Evolutionary conservation across 2,113 vertebrate species (phyloP).

Genomic region (Archocentrus centrarchus): DNA sequence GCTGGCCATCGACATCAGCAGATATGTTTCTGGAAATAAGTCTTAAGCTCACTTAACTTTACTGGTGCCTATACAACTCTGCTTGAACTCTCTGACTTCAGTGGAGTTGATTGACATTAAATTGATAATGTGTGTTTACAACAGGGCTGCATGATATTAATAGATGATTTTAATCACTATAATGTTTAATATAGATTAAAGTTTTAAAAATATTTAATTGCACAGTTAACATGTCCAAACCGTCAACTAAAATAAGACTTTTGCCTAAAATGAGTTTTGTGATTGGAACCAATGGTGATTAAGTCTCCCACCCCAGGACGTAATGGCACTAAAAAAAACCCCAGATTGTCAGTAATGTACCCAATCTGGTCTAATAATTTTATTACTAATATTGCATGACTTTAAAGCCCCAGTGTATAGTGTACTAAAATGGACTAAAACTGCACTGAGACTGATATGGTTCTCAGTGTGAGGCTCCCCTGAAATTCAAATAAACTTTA

Average conservation of each 20-base stretch:
- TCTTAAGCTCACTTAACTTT: neutral
- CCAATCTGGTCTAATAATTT: neutral
- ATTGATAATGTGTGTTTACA: neutral
- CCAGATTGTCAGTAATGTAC: neutral
- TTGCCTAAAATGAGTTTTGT: neutral
- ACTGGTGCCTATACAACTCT: neutral
- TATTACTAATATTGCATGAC: neutral
- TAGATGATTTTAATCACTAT: neutral
- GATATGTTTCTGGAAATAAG: neutral
- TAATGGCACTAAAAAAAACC: neutral
- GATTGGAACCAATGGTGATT: neutral
- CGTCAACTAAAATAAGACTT: neutral
- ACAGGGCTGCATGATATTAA: neutral
- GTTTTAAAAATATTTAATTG: neutral
- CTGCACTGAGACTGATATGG: slow-evolving; percentile 35
- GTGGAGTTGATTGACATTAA: neutral
- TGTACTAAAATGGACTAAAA: slow-evolving; percentile 44
- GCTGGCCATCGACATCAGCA: neutral
- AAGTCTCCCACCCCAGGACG: rapidly evolving
- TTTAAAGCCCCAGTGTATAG: slow-evolving; percentile 10
- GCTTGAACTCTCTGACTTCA: neutral
- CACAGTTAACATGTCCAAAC: neutral
- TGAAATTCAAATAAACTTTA: slow-evolving; percentile 16
- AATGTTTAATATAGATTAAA: neutral
- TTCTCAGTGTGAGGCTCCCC: slow-evolving; percentile 1